Evolutionary conservation across 2,113 vertebrate species (phyloP).

Genomic region (Mola mola): DNA sequence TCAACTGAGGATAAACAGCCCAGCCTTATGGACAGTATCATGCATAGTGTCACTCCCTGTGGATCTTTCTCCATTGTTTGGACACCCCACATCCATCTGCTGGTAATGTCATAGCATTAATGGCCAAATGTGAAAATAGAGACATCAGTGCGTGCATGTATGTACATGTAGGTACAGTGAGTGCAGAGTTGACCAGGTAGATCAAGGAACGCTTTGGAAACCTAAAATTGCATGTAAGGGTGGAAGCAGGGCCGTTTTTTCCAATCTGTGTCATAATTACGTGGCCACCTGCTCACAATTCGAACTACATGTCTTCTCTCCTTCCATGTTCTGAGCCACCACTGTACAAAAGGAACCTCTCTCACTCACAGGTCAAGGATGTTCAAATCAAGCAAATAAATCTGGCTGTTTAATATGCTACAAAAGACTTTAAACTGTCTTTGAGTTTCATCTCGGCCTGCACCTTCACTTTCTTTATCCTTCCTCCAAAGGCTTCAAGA

Average conservation of each 20-base stretch:
- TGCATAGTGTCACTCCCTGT: slow-evolving; percentile 27
- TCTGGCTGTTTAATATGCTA: too few species aligned
- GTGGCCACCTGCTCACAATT: slow-evolving; percentile 71
- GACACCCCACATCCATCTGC: slow-evolving; percentile 28
- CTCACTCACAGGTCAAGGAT: slow-evolving; percentile 26
- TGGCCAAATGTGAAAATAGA: slow-evolving; percentile 4
- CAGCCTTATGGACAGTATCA: slow-evolving; percentile 12
- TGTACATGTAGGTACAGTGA: slow-evolving; percentile 43
- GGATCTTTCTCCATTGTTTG: slow-evolving; percentile 28
- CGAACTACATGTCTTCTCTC: slow-evolving; percentile 54
- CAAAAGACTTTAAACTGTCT: too few species aligned
- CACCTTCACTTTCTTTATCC: neutral
- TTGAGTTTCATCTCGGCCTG: too few species aligned
- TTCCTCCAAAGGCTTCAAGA: neutral
- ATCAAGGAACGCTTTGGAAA: slow-evolving; percentile 73
- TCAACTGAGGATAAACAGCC: slow-evolving; percentile 55
- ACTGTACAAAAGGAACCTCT: slow-evolving; percentile 33
- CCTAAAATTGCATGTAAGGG: slow-evolving; percentile 56
- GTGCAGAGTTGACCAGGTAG: slow-evolving; percentile 47
- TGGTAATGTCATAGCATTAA: slow-evolving; percentile 8
- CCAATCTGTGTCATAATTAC: slow-evolving; percentile 32
- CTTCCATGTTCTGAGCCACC: slow-evolving; percentile 29
- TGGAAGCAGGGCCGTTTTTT: slow-evolving; percentile 51
- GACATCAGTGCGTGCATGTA: slow-evolving; percentile 6
- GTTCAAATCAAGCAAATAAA: neutral